A percentile compares a stretch with the other conserved stretches of the same genome.
Conservation (phyloP, 2,113 vertebrate genomes). For the Dryoscopus gambensis region DNA sequence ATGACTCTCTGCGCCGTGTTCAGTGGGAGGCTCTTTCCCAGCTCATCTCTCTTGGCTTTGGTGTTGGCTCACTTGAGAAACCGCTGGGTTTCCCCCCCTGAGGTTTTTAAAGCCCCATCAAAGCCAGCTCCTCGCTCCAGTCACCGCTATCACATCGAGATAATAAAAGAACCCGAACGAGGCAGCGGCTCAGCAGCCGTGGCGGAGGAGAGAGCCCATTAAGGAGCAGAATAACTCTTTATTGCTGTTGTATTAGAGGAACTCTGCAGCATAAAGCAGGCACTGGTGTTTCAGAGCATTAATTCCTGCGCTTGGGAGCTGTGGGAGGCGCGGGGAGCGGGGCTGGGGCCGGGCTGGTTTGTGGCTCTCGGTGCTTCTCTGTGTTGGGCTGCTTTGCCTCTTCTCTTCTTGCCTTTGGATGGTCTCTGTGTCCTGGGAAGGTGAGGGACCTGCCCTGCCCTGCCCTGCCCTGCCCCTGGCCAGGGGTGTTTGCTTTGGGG, state of each 20-base stretch:
- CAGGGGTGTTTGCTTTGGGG: neutral
- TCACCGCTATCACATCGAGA: neutral
- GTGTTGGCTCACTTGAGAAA: neutral
- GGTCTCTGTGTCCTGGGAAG: fast-evolving
- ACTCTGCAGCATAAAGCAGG: neutral
- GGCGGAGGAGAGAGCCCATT: neutral
- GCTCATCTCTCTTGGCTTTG: neutral
- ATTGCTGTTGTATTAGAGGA: constrained; percentile 9
- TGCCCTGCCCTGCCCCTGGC: neutral
- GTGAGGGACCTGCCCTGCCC: neutral
- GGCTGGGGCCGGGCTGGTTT: neutral
- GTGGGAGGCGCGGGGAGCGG: neutral
- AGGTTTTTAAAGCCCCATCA: neutral
- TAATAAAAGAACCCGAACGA: neutral
- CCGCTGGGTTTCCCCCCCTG: neutral
- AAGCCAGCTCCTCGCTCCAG: neutral
- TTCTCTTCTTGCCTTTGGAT: neutral
- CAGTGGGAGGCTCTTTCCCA: neutral
- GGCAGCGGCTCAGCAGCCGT: neutral
- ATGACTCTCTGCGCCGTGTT: fast-evolving
- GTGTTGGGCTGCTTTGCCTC: neutral
- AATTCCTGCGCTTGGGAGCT: neutral
- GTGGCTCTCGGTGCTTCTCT: neutral
- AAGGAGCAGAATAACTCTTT: constrained; percentile 18
- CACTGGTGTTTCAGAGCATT: neutral